Percentiles rank a stretch among this genome's conserved stretches.
Conservation (phyloP, 23 tunicate genomes). For the Styela clava region DNA sequence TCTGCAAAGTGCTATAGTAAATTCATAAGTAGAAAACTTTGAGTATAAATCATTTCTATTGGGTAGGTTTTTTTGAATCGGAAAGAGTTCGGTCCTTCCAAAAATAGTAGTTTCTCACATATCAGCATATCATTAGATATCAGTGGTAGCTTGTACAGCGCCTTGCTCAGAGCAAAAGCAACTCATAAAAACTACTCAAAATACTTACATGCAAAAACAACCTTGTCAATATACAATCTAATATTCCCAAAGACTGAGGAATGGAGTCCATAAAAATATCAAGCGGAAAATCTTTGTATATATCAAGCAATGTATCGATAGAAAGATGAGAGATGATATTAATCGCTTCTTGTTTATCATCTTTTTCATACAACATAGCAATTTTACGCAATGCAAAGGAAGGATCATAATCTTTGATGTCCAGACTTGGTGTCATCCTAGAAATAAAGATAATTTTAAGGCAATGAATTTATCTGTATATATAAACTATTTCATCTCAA, state of each 20-base stretch:
- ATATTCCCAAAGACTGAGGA: conserved; percentile 72
- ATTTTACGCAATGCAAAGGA: conserved; percentile 89
- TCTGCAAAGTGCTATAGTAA: too few relatives aligned
- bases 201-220: conserved; percentile 51
- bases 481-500: too few relatives aligned
- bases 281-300: conserved; percentile 73
- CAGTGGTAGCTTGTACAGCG: background rate
- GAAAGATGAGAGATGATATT: conserved; percentile 50
- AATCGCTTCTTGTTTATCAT: conserved; percentile 71
- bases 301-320: conserved; percentile 48
- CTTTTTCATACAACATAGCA: conserved; percentile 78
- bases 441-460: too few relatives aligned
- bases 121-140: background rate
- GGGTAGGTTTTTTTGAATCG: too few relatives aligned
- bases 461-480: too few relatives aligned
- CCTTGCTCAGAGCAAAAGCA: background rate
- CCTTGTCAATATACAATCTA: conserved; percentile 57
- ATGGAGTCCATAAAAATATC: conserved; percentile 83
- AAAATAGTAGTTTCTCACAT: too few relatives aligned
- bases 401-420: conserved; percentile 82
- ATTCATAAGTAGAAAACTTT: too few relatives aligned
- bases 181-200: too few relatives aligned
- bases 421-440: conserved; percentile 63
- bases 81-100: too few relatives aligned
- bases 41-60: too few relatives aligned